Evolutionary conservation across 1,140 invertebrate species (phyloP).

Genomic region (Drosophila pruinosa): DNA sequence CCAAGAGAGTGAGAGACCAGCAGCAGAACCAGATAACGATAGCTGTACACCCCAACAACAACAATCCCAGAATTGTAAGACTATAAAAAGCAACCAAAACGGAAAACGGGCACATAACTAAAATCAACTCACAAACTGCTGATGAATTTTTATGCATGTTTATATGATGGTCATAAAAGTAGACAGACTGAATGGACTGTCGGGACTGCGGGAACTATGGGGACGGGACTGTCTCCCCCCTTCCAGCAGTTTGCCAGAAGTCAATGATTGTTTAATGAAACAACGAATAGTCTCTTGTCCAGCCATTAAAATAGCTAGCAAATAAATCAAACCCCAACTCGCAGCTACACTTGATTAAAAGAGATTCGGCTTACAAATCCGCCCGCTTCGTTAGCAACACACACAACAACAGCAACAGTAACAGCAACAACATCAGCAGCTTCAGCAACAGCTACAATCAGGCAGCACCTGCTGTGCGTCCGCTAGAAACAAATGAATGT

Average conservation of each 20-base stretch:
- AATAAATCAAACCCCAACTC: slow-evolving; percentile 68
- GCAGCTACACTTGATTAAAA: slow-evolving; percentile 66
- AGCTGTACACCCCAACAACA: background rate
- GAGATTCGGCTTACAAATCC: slow-evolving; percentile 54
- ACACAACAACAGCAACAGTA: slow-evolving; percentile 30
- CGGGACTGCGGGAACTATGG: background rate
- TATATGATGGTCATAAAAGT: slow-evolving; percentile 72
- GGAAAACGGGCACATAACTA: slow-evolving; percentile 56
- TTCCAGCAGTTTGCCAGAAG: slow-evolving; percentile 48
- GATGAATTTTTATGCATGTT: slow-evolving; percentile 80
- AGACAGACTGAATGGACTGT: background rate
- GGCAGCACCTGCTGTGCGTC: slow-evolving; percentile 41
- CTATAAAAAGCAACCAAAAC: slow-evolving; percentile 61
- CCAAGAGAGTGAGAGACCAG: slow-evolving; percentile 35
- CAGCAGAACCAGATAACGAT: background rate
- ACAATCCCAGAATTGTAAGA: slow-evolving; percentile 62
- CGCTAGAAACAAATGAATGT: slow-evolving; percentile 34
- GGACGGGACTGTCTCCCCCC: background rate
- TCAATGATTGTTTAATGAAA: slow-evolving; percentile 79
- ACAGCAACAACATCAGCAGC: slow-evolving; percentile 6
- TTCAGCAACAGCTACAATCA: background rate
- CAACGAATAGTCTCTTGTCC: slow-evolving; percentile 24
- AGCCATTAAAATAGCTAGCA: slow-evolving; percentile 65
- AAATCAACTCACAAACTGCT: slow-evolving; percentile 60
- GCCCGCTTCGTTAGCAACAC: slow-evolving; percentile 72